Evolutionary conservation across 2,113 vertebrate genomes (phyloP), one percentile per base, ranked within the genome.

Genomic region (Platysteira castanea): DNA sequence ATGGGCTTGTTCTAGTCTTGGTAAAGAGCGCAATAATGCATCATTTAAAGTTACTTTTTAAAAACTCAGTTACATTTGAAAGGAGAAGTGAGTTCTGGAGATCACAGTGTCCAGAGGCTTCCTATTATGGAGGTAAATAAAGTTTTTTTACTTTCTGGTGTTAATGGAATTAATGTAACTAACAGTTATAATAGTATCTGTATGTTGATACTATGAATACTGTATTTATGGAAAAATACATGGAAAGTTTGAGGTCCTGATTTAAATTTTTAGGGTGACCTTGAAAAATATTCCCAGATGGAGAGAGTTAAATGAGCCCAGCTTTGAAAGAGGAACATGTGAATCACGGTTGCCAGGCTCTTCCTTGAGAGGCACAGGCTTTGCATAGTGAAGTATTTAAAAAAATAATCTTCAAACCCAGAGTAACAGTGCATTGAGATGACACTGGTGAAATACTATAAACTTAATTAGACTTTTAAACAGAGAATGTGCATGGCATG

Each of bases 201-300:
- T 69, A 4, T 87, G 31, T 49, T 53, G 44, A 50, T 85, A 44
- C 15, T 21, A 20, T 49, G 56, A 89, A 80, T 85, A 63, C 31
- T 49, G 9, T 31, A 31, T 81, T 83, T 93, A 47, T 46, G 15
- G 27, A 69, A 70, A 84, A 84, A 64, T 44, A 86, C 54, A 35
- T 49, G 3, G 21, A 26, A 93, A 44, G 6, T 77, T 84, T 81
- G 64, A 87, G 47, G 64, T 84, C 56, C 80, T 57, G 31, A 50
- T 84, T 92, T 74, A 75, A 88, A 52, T 81, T 95, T 94, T 90
- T 59, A 22, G 35, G 75, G 88, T 93, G 93, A 81, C 92, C 85
- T 94, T 94, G 92, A 90, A 95, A 94, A 95, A 84, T 87, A 87
- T 86, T 95, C 88, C 60, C 60, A 92, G 85, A 79, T 92, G 88